phyloP scores from a whole-genome alignment of 2,113 vertebrate species.

The Nestor notabilis region DNA sequence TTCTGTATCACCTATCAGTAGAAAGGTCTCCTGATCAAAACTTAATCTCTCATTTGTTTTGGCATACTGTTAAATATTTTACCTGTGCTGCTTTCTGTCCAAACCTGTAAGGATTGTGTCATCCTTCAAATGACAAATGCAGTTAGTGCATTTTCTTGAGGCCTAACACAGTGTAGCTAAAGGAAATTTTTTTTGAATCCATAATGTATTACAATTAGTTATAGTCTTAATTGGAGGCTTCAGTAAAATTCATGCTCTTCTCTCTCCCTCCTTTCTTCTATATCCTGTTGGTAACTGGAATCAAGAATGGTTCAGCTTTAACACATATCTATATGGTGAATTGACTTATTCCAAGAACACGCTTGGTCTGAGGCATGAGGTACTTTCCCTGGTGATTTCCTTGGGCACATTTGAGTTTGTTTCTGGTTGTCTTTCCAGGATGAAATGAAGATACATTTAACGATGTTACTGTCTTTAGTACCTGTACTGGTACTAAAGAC shows the following conservation, averaged over 20 bases:
- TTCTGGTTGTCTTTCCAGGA: neutral
- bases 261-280: neutral
- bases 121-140: neutral
- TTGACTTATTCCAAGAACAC: neutral
- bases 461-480: neutral
- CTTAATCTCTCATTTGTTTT: neutral
- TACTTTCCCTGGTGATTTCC: neutral
- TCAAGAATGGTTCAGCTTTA: neutral
- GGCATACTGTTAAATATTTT: neutral
- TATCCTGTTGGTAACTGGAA: neutral
- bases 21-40: neutral
- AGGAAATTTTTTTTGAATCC: neutral
- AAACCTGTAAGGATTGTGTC: neutral
- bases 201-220: neutral
- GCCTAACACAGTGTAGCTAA: neutral
- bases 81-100: neutral
- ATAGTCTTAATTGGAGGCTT: neutral
- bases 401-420: neutral
- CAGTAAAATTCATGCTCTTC: neutral
- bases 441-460: neutral
- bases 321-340: neutral
- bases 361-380: neutral
- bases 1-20: neutral
- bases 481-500: neutral
- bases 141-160: neutral